A percentile compares a stretch with the other conserved stretches of the same genome.
Conservation (phyloP, 2,888 invertebrate species). For the Lamellibrachia satsuma region DNA sequence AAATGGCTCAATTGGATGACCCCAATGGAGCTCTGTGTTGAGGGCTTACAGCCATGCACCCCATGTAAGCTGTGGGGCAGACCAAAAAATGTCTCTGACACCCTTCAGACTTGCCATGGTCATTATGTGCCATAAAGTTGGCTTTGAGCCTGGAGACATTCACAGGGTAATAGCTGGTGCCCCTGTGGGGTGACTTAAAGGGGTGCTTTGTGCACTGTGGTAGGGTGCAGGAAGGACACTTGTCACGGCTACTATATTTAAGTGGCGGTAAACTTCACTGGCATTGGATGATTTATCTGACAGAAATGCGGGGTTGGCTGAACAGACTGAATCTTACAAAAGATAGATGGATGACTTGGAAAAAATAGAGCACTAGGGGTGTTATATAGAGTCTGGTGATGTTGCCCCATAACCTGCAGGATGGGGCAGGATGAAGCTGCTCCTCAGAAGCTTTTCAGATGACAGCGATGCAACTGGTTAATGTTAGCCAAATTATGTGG, state of each 20-base stretch:
- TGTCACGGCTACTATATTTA: slow-evolving; percentile 17
- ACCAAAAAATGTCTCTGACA: slow-evolving; percentile 4
- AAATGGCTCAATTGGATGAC: background rate
- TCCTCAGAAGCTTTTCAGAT: background rate
- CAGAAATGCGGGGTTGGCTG: background rate
- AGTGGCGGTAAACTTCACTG: background rate
- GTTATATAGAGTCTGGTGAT: background rate
- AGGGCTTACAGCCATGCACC: background rate
- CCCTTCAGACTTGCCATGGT: background rate
- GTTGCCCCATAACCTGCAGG: background rate
- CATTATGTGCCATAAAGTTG: background rate
- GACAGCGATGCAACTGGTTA: background rate
- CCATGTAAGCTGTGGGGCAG: background rate
- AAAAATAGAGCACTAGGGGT: background rate
- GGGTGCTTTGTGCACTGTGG: background rate
- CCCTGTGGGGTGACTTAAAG: background rate
- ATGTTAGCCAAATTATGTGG: background rate
- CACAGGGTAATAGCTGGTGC: background rate
- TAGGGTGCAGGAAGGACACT: background rate
- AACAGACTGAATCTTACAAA: background rate
- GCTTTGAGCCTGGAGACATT: background rate
- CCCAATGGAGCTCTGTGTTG: background rate
- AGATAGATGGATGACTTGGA: background rate
- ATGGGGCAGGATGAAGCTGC: background rate
- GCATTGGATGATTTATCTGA: background rate